Base-by-base conservation (phyloP, 2,888 invertebrate genomes). In the Neoitamus cyanurus region DNA sequence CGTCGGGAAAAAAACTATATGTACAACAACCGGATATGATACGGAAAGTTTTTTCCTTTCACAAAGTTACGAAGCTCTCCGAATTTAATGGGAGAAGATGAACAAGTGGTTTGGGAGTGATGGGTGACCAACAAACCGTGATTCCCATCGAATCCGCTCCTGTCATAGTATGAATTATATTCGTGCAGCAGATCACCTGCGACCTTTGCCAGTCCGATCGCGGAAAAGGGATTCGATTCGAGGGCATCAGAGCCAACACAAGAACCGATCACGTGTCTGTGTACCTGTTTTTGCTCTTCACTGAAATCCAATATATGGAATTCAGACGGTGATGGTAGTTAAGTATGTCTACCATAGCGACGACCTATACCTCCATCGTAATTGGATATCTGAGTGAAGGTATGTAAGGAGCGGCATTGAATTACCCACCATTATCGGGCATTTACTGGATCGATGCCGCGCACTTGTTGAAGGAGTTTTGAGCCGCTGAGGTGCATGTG, bases 371-470 rank as follows among this genome's bases (percentile, higher is more conserved):
- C 31, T 78, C 48, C 13, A 20, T 7, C 48, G 78, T 48, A 78
- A 78, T 78, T 48, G 78, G 78, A 78, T 46, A 78, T 46, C 46
- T 78, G 46, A 78, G 48, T 78, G 78, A 78, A 78, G 78, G 78
- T 31, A 78, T 48, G 48, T n/a, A 20, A 48, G 78, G 31, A 30
- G 30, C 9, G 48, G 78, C 9, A 48, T 78, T 48, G 36, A 48
- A 48, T 78, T 78, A 46, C 48, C 15, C 15, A 28, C 20, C 48
- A 48, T 48, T 48, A 48, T 20, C n/a, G 48, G 48, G 15, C 20
- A 48, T 48, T 48, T 48, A 48, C n/a, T 48, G 48, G 48, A 20
- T 48, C 20, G 48, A 48, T 48, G 48, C 15, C 20, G 48, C 0
- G 48, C 20, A 48, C 48, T 48, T 48, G 48, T 48, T 48, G 48